A percentile compares a stretch with the other conserved stretches of the same genome.
Evolutionary conservation across 2,113 vertebrate species (phyloP).

Genomic region (Phasianus colchicus): DNA sequence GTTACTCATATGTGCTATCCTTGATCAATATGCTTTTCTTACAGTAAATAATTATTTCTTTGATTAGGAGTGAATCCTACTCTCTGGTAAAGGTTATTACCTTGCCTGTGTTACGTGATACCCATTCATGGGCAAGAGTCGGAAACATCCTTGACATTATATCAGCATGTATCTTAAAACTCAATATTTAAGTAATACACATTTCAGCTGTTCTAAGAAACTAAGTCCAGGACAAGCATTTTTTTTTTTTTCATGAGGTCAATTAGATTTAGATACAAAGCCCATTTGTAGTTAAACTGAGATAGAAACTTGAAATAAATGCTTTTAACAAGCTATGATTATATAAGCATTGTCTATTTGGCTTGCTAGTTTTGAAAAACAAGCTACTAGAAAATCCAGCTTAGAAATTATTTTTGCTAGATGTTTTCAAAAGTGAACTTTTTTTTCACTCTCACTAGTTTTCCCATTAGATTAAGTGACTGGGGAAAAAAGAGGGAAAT

Average conservation of each 20-base stretch:
- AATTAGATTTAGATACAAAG: not conserved
- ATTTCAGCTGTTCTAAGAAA: not conserved
- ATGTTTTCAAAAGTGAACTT: not conserved
- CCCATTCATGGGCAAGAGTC: not conserved
- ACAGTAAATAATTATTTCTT: not conserved
- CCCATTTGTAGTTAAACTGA: not conserved
- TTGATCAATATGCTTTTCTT: not conserved
- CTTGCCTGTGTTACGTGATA: not conserved
- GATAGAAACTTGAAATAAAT: conserved; percentile 1
- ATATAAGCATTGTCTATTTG: conserved; percentile 29
- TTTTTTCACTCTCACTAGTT: not conserved
- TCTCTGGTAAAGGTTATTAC: not conserved
- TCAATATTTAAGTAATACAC: not conserved
- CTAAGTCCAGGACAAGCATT: not conserved
- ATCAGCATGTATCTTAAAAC: not conserved
- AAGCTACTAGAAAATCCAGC: not conserved
- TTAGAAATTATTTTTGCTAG: not conserved
- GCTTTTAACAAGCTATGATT: conserved; percentile 34
- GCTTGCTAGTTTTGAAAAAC: not conserved
- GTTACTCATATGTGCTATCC: not conserved
- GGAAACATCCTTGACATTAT: not conserved
- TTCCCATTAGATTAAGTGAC: not conserved
- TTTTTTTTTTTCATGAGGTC: not conserved
- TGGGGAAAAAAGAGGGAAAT: too few relatives aligned
- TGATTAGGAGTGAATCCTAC: not conserved